These are phyloP conservation scores for Drosophila prostipennis DNA, from an alignment of 2,888 invertebrate species.

Conservation along the genomic window DNA sequence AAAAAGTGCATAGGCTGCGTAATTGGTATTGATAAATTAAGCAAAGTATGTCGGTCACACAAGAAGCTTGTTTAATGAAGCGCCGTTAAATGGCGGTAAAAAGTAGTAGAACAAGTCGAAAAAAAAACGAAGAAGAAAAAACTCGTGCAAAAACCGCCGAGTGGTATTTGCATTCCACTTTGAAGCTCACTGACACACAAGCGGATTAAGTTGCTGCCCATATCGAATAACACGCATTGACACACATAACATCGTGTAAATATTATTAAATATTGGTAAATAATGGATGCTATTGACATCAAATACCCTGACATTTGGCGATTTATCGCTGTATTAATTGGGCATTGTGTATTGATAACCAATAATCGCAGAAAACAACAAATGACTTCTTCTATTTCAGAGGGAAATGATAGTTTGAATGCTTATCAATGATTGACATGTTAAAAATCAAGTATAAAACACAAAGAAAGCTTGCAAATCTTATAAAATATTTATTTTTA, in stretches of 20 bases:
- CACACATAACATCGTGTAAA: conserved; percentile 30
- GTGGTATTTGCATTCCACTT: conserved; percentile 31
- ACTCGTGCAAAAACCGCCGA: conserved; percentile 14
- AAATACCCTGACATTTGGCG: conserved; percentile 11
- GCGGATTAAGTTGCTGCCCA: conserved; percentile 30
- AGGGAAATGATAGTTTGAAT: neutral
- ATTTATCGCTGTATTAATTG: conserved; percentile 4
- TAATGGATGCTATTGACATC: conserved; percentile 8
- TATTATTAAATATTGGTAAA: conserved; percentile 26
- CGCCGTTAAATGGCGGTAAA: conserved; percentile 25
- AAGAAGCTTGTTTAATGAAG: conserved; percentile 47
- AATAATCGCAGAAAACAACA: neutral
- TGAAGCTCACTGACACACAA: conserved; percentile 24
- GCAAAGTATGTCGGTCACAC: conserved; percentile 49
- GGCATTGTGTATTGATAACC: neutral
- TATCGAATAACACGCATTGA: conserved; percentile 36
- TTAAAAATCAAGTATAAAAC: neutral
- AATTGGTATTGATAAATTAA: conserved; percentile 75
- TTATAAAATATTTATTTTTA: neutral
- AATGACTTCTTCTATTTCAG: too few species aligned
- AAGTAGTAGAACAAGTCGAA: conserved; percentile 15
- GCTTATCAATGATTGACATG: neutral
- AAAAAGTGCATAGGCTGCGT: conserved; percentile 31
- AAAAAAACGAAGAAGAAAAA: conserved; percentile 14
- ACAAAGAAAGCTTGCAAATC: neutral